Evolutionary conservation across 2,888 invertebrate genomes (phyloP).

Genomic region (Gymnocheta viridis): DNA sequence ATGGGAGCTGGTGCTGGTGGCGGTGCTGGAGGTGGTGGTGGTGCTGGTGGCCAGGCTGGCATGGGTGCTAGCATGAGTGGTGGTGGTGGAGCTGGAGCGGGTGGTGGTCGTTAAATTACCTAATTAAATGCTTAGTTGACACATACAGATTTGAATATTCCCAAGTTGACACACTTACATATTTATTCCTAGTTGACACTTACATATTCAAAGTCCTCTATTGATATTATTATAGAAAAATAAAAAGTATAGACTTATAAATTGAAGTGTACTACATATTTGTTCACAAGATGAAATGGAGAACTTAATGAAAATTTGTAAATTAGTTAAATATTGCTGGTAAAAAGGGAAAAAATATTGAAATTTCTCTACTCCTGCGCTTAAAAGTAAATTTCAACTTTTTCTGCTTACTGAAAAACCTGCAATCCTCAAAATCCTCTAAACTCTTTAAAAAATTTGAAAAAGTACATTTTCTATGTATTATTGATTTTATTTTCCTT

Average conservation of each 20-base stretch:
- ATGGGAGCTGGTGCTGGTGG: slow-evolving; percentile 31
- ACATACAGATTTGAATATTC: background rate
- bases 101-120: slow-evolving; percentile 25
- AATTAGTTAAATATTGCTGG: too few relatives aligned
- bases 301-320: background rate
- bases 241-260: background rate
- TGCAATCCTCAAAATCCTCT: too few relatives aligned
- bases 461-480: too few relatives aligned
- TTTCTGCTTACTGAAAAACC: too few relatives aligned
- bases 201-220: slow-evolving; percentile 8
- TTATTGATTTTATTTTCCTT: too few relatives aligned
- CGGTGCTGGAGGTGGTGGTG: slow-evolving; percentile 18
- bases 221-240: background rate
- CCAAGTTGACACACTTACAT: slow-evolving; percentile 29
- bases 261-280: background rate
- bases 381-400: too few relatives aligned
- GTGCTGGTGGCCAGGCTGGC: too few relatives aligned
- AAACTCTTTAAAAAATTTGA: too few relatives aligned
- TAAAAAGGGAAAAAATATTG: too few relatives aligned
- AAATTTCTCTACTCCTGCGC: too few relatives aligned
- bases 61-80: slow-evolving; percentile 21
- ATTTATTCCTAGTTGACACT: slow-evolving; percentile 28
- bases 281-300: background rate
- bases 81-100: slow-evolving; percentile 4
- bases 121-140: background rate